Conservation (phyloP, 2,888 invertebrate species). For the Liodrosophila aerea region DNA sequence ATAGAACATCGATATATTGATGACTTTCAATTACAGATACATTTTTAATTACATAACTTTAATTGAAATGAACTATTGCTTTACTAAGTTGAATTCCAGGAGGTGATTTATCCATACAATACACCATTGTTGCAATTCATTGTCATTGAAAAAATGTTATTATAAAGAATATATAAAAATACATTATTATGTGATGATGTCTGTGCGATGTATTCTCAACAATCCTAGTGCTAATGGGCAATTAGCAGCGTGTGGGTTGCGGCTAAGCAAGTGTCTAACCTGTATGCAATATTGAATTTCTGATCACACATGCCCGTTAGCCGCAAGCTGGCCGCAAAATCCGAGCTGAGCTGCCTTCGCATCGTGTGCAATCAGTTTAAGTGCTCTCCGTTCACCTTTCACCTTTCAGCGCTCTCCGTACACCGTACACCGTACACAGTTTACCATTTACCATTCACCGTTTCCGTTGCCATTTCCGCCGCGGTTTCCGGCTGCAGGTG, state of each 20-base stretch:
- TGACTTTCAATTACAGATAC: no score
- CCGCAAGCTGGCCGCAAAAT: slow-evolving; percentile 49
- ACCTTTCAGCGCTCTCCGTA: slow-evolving; percentile 7
- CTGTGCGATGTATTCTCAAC: no score
- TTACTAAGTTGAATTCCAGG: no score
- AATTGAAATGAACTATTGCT: no score
- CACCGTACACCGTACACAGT: not conserved
- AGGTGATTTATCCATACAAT: no score
- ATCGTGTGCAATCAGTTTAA: slow-evolving; percentile 64
- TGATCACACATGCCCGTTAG: slow-evolving; percentile 17
- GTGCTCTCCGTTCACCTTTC: slow-evolving; percentile 43
- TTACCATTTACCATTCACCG: slow-evolving; percentile 16
- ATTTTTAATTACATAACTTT: no score
- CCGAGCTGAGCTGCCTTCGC: slow-evolving; percentile 48
- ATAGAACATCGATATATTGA: no score
- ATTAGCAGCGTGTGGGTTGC: slow-evolving; percentile 38
- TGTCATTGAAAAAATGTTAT: no score
- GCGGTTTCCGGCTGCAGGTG: slow-evolving; percentile 30
- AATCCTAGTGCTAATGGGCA: slow-evolving; percentile 42
- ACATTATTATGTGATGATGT: no score
- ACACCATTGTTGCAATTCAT: no score
- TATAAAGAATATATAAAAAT: no score
- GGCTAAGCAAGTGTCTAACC: slow-evolving; percentile 9
- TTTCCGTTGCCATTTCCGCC: slow-evolving; percentile 24
- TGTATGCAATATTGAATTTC: slow-evolving; percentile 14